These are phyloP conservation scores for Caenorhabditis afra DNA, from an alignment of 2,888 invertebrate species.

Conservation along the genomic window DNA sequence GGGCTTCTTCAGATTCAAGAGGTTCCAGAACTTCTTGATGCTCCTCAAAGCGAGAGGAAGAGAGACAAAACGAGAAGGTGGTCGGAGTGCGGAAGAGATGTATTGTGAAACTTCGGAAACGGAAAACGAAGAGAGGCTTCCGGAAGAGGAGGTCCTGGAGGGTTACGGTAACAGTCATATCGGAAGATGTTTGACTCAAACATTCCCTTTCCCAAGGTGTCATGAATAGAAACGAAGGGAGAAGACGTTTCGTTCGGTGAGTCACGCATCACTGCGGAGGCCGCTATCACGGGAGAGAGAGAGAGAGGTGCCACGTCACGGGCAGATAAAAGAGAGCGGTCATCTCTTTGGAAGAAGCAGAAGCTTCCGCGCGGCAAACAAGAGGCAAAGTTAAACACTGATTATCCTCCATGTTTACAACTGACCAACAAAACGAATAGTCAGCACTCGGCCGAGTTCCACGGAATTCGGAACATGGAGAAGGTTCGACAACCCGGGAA, in stretches of 20 bases:
- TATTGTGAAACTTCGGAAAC: too few species aligned
- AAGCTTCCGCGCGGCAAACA: constrained; percentile 18
- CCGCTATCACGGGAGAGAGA: constrained; percentile 20
- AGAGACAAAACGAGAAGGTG: background rate
- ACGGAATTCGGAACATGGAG: constrained; percentile 3
- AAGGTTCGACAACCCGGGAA: constrained; percentile 37
- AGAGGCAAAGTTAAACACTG: constrained; percentile 12
- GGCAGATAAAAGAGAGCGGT: background rate
- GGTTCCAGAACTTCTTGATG: too few species aligned
- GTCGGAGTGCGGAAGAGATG: background rate
- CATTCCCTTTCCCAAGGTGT: constrained; percentile 29
- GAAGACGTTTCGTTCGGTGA: constrained; percentile 25
- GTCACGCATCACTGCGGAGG: constrained; percentile 39
- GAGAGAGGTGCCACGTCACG: constrained; percentile 29
- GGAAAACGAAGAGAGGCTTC: too few species aligned
- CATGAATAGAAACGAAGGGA: constrained; percentile 45
- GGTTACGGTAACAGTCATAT: background rate
- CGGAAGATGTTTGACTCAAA: background rate
- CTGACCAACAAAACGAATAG: background rate
- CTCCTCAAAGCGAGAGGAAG: too few species aligned
- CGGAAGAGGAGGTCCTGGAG: background rate
- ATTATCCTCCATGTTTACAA: constrained; percentile 15
- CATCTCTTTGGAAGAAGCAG: background rate
- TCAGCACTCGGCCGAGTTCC: constrained; percentile 1
- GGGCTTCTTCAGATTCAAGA: too few species aligned